Evolutionary conservation across 2,113 vertebrate genomes (phyloP), one percentile per base, ranked within the genome.

Genomic region (Pholis gunnellus): DNA sequence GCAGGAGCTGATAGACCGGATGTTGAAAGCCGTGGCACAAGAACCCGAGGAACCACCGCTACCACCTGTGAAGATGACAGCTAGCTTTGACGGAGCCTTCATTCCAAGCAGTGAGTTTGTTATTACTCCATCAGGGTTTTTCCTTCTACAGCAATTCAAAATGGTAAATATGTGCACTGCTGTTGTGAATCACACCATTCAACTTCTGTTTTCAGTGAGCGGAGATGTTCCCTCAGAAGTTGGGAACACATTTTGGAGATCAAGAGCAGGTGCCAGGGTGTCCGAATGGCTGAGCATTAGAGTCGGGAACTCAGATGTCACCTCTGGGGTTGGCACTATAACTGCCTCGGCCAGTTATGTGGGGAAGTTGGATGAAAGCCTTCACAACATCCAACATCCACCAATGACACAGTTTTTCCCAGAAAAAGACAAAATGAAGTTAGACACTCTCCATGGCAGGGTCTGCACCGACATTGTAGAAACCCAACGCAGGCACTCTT

Each of bases 1-100:
- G 46, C 79, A 86, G 56, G 75, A 82, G 48, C 79, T 82, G 1
- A 78, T 81, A 31, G 69, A 78, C 31, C 44, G 56, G 27, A 64
- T 78, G 65, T 57, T 81, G 70, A 78, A 70, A 75, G 79, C 38
- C 31, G 5, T 82, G 22, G 40, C 22, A 50, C 66, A 40, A 74
- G 79, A 86, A 63, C 17, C 29, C 0, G n/a, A 64, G 4, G 73
- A 82, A 50, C 48, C 29, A 6, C 6, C 22, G 1, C 27, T 4
- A 11, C 71, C 52, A 50, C 1, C 31, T 31, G 14, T 42, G 50
- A 70, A 15, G 72, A 59, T 13, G 17, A 3, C 29, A 3, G 29
- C 64, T 5, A 85, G 83, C 66, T 29, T 80, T 0, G 83, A 85
- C 31, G 42, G 46, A 44, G 34, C 40, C n/a, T 64, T 38, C 59